These are phyloP conservation scores for Chalcosyrphus nemorum DNA, from an alignment of 2,888 invertebrate genomes.

Conservation along the genomic window DNA sequence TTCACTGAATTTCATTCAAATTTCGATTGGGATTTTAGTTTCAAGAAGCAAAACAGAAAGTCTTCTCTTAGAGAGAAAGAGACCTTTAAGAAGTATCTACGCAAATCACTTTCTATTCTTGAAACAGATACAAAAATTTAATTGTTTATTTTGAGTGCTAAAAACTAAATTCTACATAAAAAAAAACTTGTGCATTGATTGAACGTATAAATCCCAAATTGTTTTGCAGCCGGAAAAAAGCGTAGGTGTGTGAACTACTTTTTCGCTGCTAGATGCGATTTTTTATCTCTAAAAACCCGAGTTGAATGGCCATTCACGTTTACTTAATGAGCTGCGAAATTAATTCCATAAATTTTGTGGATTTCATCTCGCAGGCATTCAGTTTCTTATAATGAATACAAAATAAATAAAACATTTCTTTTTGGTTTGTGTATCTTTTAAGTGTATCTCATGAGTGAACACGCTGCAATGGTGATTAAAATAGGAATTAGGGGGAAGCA, in stretches of 20 bases:
- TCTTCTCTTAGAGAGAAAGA: neutral
- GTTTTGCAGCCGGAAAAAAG: neutral
- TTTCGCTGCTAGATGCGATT: neutral
- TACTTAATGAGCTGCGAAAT: slow-evolving; percentile 39
- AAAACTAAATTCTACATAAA: neutral
- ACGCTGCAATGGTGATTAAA: slow-evolving; percentile 17
- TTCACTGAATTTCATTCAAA: slow-evolving; percentile 27
- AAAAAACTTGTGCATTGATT: too few relatives aligned
- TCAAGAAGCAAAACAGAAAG: slow-evolving; percentile 1
- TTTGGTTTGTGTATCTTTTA: neutral
- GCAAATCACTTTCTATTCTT: slow-evolving; percentile 37
- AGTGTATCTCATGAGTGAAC: neutral
- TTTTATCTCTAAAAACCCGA: neutral
- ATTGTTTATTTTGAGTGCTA: neutral
- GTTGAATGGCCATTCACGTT: slow-evolving; percentile 32
- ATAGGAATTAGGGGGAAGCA: neutral
- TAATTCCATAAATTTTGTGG: slow-evolving; percentile 42
- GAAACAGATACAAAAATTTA: neutral
- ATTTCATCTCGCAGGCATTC: neutral
- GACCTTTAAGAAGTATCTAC: neutral
- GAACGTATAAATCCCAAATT: too few relatives aligned
- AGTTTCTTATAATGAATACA: neutral
- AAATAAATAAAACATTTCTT: slow-evolving; percentile 27
- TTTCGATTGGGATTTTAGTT: neutral
- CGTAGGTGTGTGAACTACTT: slow-evolving; percentile 25